Evolutionary conservation across 2,797 vertebrate species (phyloP).

Genomic region (Luscinia luscinia): DNA sequence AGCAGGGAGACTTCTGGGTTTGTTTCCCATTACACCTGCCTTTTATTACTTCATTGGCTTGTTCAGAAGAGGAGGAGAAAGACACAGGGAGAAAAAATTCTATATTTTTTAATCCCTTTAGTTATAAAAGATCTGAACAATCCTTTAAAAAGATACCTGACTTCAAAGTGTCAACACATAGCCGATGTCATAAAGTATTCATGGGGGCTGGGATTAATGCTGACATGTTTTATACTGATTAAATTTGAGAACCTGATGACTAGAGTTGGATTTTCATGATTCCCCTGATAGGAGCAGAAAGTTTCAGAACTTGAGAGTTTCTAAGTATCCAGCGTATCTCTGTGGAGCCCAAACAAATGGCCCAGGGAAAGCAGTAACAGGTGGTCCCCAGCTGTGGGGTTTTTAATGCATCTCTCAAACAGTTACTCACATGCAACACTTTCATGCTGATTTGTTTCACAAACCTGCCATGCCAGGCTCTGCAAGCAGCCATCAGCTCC

Average conservation of each 20-base stretch:
- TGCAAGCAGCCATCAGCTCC: neutral
- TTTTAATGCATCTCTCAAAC: neutral
- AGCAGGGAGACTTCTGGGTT: slow-evolving; percentile 42
- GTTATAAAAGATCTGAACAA: slow-evolving; percentile 39
- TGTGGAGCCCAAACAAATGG: neutral
- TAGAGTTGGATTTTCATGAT: slow-evolving; percentile 1
- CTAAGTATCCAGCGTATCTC: neutral
- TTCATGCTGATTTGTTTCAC: neutral
- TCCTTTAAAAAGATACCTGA: slow-evolving; percentile 16
- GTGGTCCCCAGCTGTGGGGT: neutral
- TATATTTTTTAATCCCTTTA: slow-evolving; percentile 30
- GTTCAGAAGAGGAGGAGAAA: slow-evolving; percentile 13
- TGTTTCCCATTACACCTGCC: slow-evolving; percentile 59
- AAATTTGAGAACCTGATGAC: slow-evolving; percentile 4
- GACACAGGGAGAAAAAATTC: neutral
- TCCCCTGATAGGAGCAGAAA: neutral
- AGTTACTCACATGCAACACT: neutral
- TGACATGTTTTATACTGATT: neutral
- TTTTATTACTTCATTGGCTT: slow-evolving; percentile 60
- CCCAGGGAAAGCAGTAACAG: neutral
- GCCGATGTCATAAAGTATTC: slow-evolving; percentile 25
- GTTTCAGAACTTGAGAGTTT: neutral
- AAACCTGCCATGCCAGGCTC: neutral
- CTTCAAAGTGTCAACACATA: neutral
- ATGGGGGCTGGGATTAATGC: neutral